Evolutionary conservation across 2,888 invertebrate species (phyloP).

Genomic region (Eurytoma californica): DNA sequence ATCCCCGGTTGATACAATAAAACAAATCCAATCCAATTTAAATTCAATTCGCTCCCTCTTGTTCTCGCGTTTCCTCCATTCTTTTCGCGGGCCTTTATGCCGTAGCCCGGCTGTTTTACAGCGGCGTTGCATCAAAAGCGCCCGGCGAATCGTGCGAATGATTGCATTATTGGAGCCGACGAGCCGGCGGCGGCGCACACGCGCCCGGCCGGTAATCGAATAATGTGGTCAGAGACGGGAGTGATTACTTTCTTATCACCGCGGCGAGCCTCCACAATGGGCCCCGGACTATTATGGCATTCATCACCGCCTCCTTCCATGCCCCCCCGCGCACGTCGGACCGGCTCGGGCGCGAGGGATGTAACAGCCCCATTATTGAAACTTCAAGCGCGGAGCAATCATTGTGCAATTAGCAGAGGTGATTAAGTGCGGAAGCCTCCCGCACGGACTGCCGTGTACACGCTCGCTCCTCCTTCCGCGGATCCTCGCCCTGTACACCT

Average conservation of each 20-base stretch:
- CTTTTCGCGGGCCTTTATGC: too few relatives aligned
- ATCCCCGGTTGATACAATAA: too few relatives aligned
- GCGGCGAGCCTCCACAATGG: constrained; percentile 50
- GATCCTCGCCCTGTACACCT: constrained; percentile 17
- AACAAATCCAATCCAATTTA: too few relatives aligned
- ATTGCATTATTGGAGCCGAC: constrained; percentile 32
- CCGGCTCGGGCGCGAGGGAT: constrained; percentile 1
- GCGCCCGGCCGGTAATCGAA: constrained; percentile 62
- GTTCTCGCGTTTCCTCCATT: too few relatives aligned
- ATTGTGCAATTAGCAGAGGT: constrained; percentile 72
- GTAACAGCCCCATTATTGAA: constrained; percentile 72
- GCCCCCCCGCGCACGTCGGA: constrained; percentile 43
- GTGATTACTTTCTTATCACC: constrained; percentile 68
- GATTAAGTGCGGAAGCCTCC: constrained; percentile 66
- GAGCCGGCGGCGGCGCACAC: background rate
- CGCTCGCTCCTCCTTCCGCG: background rate
- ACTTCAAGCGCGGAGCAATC: constrained; percentile 70
- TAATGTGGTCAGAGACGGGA: constrained; percentile 63
- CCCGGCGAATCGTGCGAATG: constrained; percentile 1
- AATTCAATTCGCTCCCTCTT: too few relatives aligned
- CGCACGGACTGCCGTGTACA: constrained; percentile 20
- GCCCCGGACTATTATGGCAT: constrained; percentile 63
- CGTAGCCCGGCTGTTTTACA: too few relatives aligned
- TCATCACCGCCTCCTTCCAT: constrained; percentile 58
- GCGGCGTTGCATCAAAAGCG: background rate